These are phyloP conservation scores for Diarsia dahlii DNA, from an alignment of 2,888 invertebrate genomes.

Conservation along the genomic window DNA sequence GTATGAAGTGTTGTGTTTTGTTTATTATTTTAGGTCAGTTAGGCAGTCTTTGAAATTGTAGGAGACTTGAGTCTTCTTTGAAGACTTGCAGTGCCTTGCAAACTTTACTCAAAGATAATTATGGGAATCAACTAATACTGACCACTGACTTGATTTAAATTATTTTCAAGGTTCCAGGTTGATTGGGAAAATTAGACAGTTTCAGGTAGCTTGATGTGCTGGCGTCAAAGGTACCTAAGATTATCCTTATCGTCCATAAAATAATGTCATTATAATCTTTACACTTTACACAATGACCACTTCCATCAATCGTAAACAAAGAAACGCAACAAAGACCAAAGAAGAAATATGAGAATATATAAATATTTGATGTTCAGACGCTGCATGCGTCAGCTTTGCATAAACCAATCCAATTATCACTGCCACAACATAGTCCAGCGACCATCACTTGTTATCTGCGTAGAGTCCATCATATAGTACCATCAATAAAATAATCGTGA, in stretches of 20 bases:
- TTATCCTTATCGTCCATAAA: not conserved
- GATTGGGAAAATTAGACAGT: too few species aligned
- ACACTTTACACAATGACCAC: not conserved
- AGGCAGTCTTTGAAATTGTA: not conserved
- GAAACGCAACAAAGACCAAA: slow-evolving; percentile 32
- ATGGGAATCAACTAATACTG: not conserved
- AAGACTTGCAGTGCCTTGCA: not conserved
- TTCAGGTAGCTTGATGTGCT: too few species aligned
- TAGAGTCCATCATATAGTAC: slow-evolving; percentile 83
- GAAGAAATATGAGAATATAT: slow-evolving; percentile 24
- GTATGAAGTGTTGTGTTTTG: not conserved
- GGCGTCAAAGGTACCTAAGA: not conserved
- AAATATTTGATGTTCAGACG: slow-evolving; percentile 38
- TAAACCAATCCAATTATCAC: slow-evolving; percentile 86
- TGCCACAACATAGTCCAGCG: slow-evolving; percentile 78
- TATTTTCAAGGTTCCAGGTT: too few species aligned
- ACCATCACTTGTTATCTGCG: slow-evolving; percentile 85
- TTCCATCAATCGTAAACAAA: slow-evolving; percentile 38
- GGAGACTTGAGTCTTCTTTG: not conserved
- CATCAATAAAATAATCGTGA: slow-evolving; percentile 86
- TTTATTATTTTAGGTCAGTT: not conserved
- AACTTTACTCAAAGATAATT: not conserved
- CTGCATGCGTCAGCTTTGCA: slow-evolving; percentile 68
- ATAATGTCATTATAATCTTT: not conserved
- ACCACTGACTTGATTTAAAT: not conserved